Conservation (phyloP, 2,797 vertebrate species). For the Menidia menidia region DNA sequence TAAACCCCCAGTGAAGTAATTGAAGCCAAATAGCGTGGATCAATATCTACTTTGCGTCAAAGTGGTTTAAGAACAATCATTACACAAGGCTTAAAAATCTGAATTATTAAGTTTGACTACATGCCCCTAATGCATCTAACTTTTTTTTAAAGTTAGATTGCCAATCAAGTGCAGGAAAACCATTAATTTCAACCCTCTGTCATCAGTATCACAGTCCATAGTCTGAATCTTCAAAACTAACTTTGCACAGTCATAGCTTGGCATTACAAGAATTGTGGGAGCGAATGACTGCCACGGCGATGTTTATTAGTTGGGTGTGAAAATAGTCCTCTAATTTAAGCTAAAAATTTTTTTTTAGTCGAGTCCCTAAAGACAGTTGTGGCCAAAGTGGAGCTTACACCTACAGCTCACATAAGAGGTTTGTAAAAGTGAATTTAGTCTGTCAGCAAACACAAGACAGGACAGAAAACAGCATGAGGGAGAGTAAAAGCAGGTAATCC, state of each 20-base stretch:
- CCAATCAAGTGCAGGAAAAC: conserved; percentile 25
- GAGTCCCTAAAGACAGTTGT: conserved; percentile 59
- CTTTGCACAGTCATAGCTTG: conserved; percentile 24
- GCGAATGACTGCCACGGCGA: conserved; percentile 3
- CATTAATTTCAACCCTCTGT: conserved; percentile 38
- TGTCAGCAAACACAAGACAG: conserved; percentile 50
- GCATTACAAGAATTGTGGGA: conserved; percentile 26
- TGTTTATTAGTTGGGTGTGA: conserved; percentile 55
- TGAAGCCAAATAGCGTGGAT: conserved; percentile 54
- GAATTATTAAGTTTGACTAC: conserved; percentile 30
- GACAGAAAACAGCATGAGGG: conserved; percentile 14
- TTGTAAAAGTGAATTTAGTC: conserved; percentile 52
- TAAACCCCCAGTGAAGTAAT: conserved; percentile 39
- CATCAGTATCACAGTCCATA: conserved; percentile 16
- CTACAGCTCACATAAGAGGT: conserved; percentile 50
- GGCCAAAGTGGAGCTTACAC: conserved; percentile 58
- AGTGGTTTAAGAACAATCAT: conserved; percentile 51
- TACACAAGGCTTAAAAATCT: conserved; percentile 48
- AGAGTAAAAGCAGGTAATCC: conserved; percentile 10
- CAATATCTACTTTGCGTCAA: conserved; percentile 56
- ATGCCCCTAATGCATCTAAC: conserved; percentile 15
- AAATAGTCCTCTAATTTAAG: conserved; percentile 57
- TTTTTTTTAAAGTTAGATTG: conserved; percentile 8
- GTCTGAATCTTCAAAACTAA: conserved; percentile 44
- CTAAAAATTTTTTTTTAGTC: conserved; percentile 47